Conservation (phyloP, 1,140 invertebrate species). For the Dolichoris vasculosae region DNA sequence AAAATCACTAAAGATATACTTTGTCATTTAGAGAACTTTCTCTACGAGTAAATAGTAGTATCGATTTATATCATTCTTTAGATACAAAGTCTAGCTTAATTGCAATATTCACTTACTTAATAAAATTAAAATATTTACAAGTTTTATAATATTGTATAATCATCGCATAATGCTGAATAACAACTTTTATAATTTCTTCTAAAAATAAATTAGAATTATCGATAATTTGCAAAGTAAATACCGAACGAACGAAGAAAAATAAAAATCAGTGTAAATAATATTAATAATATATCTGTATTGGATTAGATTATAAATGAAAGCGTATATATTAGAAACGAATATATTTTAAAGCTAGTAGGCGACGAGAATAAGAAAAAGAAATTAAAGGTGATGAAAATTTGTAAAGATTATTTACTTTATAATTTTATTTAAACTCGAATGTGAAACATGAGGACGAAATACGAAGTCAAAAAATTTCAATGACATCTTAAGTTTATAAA, state of each 20-base stretch:
- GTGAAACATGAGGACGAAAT: slow-evolving; percentile 5
- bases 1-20: neutral
- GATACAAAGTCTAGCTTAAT: neutral
- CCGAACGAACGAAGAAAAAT: neutral
- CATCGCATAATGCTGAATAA: neutral
- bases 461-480: slow-evolving; percentile 6
- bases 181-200: neutral
- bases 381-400: neutral
- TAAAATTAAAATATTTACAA: neutral
- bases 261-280: neutral
- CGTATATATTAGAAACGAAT: neutral
- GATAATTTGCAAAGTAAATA: neutral
- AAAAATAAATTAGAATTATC: neutral
- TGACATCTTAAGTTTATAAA: slow-evolving; percentile 27
- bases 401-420: neutral
- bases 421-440: slow-evolving; percentile 2
- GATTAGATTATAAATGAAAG: neutral
- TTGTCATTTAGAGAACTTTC: slow-evolving; percentile 1
- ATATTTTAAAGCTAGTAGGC: neutral
- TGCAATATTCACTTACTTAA: neutral
- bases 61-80: neutral
- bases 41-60: neutral
- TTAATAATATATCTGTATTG: neutral
- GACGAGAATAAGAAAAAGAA: neutral
- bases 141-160: neutral